Base-by-base conservation (phyloP, 64 coral and sea anemone species). In the Acropora yongei region DNA sequence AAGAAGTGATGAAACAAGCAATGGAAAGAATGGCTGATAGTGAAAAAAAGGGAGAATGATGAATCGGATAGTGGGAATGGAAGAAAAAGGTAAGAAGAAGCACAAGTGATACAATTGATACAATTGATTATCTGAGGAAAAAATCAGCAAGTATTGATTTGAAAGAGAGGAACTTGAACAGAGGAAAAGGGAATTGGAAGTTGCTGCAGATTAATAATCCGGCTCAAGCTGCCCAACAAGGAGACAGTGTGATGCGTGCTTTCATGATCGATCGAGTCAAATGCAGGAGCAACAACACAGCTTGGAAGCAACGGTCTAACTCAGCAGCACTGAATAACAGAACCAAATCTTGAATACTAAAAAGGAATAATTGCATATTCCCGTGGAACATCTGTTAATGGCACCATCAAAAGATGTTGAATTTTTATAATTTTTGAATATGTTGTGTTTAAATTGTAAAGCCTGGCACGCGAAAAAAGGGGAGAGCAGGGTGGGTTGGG, bases 251-350 rank as follows among this genome's bases (percentile, higher is more conserved):
- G 73, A 75, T 75, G 73, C 1, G 4, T 3, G 40, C 39, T 43
- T 44, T 75, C 39, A 75, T 75, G 39, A 30, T 30, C 30, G 30
- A 30, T 30, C 30, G 30, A 75, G 73, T 75, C 73, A 75, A 75
- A 75, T 75, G 73, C 73, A 75, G 41, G 41, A 75, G 73, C 73
- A 75, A 75, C 73, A 75, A 44, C 73, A 75, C 11, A 75, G 73
- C 40, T 44, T 2, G 41, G 40, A 75, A 75, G 73, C 73, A 44
- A 75, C 45, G 73, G 2, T 75, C 1, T 75, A 7, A 13, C 73
- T 1, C 73, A 75, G 73, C 73, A 75, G 73, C 73, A 44, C 30
- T 30, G 30, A 30, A 75, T 42, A 75, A 41, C 73, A 75, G 40
- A 75, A 44, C 73, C 7, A 75, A 75, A 43, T 44, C 73, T 75